Evolutionary conservation across 1,140 invertebrate species (phyloP).

Genomic region (Trypoxylus dichotomus): DNA sequence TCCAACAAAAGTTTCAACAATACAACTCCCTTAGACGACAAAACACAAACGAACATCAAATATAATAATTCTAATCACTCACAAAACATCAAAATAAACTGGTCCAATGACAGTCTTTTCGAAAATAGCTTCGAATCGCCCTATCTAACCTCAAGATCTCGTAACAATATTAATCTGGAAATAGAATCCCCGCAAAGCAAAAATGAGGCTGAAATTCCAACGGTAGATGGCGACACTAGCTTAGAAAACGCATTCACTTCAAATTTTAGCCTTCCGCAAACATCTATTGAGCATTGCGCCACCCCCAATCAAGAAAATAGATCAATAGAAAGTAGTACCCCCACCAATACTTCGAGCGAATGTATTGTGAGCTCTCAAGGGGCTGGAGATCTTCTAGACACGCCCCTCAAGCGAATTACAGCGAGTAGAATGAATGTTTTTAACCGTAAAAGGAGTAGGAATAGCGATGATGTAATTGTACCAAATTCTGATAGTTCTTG

Average conservation of each 20-base stretch:
- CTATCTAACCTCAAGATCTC: background rate
- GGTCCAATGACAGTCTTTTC: constrained; percentile 38
- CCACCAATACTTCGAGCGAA: constrained; percentile 20
- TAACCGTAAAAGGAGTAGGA: background rate
- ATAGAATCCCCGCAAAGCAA: background rate
- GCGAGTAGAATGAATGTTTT: background rate
- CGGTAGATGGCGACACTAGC: constrained; percentile 17
- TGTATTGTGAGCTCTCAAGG: constrained; percentile 27
- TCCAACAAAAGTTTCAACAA: background rate
- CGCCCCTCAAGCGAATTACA: background rate
- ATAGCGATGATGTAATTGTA: background rate
- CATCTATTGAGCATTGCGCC: background rate
- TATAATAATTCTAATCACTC: background rate
- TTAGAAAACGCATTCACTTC: constrained; percentile 33
- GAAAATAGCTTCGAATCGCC: constrained; percentile 35
- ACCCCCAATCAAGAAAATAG: constrained; percentile 1
- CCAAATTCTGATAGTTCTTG: background rate
- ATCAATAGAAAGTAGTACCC: background rate
- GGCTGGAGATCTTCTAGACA: background rate
- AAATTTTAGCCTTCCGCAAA: constrained; percentile 28
- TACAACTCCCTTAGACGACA: background rate
- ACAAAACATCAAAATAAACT: background rate
- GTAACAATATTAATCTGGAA: background rate
- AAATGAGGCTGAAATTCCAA: constrained; percentile 16
- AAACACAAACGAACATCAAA: background rate